Conservation (phyloP, 2,888 invertebrate species). For the Loripinus fragilis region DNA sequence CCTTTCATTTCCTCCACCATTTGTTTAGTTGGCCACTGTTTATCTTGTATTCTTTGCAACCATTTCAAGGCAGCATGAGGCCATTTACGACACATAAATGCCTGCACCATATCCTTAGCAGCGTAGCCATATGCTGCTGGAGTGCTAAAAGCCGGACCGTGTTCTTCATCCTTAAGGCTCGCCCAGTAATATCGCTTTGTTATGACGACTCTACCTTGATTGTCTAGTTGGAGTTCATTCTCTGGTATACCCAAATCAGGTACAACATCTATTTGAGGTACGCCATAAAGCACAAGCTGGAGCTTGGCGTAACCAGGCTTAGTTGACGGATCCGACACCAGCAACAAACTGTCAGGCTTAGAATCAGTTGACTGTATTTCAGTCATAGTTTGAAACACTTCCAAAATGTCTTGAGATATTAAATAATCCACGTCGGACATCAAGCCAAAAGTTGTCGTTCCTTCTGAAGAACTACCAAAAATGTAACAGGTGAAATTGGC, state of each 20-base stretch:
- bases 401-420: not conserved
- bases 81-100: not conserved
- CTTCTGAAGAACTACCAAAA: not conserved
- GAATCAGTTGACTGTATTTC: not conserved
- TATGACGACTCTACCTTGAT: not conserved
- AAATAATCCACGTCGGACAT: not conserved
- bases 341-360: not conserved
- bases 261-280: not conserved
- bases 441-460: not conserved
- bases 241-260: not conserved
- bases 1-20: not conserved
- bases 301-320: constrained; percentile 8
- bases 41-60: not conserved
- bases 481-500: not conserved
- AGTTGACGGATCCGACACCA: not conserved
- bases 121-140: not conserved
- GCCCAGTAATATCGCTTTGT: not conserved
- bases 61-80: not conserved
- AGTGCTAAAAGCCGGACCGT: not conserved
- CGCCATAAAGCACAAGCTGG: not conserved
- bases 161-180: not conserved
- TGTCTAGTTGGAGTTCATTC: not conserved
- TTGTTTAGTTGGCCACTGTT: constrained; percentile 15
- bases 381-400: not conserved
- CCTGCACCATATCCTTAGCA: constrained; percentile 1